phyloP scores from a whole-genome alignment of 1,140 invertebrate genomes.

The Camponotus vicinus region DNA sequence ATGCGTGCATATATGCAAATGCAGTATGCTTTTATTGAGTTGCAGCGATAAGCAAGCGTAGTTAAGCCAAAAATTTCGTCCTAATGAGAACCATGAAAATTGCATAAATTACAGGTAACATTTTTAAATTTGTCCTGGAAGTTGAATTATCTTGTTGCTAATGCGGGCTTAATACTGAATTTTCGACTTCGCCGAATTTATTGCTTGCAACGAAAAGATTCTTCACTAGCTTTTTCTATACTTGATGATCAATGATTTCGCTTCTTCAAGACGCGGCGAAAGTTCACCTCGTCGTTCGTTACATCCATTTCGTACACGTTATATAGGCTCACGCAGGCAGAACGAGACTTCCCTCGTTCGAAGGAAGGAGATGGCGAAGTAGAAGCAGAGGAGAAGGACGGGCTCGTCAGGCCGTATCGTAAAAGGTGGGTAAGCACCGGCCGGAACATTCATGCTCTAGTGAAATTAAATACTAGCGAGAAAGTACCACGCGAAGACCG shows the following conservation, averaged over 20 bases:
- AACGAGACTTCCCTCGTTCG: constrained; percentile 63
- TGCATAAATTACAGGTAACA: too few species aligned
- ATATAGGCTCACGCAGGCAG: constrained; percentile 60
- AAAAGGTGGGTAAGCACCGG: constrained; percentile 75
- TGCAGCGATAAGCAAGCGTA: constrained; percentile 35
- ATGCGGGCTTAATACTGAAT: background rate
- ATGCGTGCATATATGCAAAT: constrained; percentile 57
- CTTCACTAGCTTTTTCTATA: background rate
- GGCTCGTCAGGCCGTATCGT: constrained; percentile 74
- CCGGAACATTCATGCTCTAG: constrained; percentile 79
- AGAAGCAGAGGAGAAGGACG: constrained; percentile 29
- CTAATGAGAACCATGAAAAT: background rate
- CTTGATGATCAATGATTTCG: background rate
- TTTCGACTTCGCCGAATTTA: constrained; percentile 11
- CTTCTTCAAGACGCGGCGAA: background rate
- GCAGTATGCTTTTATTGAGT: constrained; percentile 50
- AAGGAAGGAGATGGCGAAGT: constrained; percentile 38
- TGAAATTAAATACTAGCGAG: constrained; percentile 79
- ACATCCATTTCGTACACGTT: constrained; percentile 46
- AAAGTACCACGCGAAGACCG: constrained; percentile 39
- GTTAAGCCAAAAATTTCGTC: constrained; percentile 9
- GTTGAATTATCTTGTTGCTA: constrained; percentile 10
- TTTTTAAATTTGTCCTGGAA: background rate
- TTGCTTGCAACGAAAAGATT: background rate
- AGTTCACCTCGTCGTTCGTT: background rate